Evolutionary conservation across 2,888 invertebrate species (phyloP).

Genomic region (Ennomos quercinarius): DNA sequence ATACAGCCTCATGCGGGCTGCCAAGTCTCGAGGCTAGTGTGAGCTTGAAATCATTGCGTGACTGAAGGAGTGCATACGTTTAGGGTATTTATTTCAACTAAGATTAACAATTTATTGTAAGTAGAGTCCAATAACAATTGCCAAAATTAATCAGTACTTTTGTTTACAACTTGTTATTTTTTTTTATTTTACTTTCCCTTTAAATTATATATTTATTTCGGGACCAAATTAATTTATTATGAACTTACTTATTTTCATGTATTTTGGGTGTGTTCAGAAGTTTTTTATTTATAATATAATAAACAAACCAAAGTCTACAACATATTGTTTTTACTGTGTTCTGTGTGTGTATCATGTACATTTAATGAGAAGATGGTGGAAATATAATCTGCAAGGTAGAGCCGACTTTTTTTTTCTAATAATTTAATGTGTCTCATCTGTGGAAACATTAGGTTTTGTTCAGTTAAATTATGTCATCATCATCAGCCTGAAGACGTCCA

Average conservation of each 20-base stretch:
- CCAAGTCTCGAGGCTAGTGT: slow-evolving; percentile 51
- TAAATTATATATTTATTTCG: slow-evolving; percentile 84
- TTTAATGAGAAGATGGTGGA: slow-evolving; percentile 66
- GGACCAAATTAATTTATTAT: slow-evolving; percentile 86
- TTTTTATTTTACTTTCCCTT: slow-evolving; percentile 67
- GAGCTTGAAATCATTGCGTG: slow-evolving; percentile 66
- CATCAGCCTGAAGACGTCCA: no score
- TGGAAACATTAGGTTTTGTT: not conserved
- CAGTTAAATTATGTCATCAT: no score
- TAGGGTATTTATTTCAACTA: slow-evolving; percentile 80
- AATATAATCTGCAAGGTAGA: slow-evolving; percentile 73
- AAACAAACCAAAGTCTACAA: slow-evolving; percentile 85
- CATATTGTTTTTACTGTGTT: slow-evolving; percentile 75
- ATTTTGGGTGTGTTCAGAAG: slow-evolving; percentile 79
- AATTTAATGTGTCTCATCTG: not conserved
- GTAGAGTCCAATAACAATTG: slow-evolving; percentile 81
- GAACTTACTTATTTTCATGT: slow-evolving; percentile 76
- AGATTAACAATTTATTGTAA: slow-evolving; percentile 73
- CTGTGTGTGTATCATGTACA: slow-evolving; percentile 66
- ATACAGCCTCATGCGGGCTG: slow-evolving; percentile 64
- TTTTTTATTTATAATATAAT: slow-evolving; percentile 83
- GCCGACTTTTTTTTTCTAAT: slow-evolving; percentile 53
- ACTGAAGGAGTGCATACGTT: slow-evolving; percentile 71
- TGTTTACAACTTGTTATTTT: slow-evolving; percentile 75
- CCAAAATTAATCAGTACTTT: slow-evolving; percentile 84